These are phyloP conservation scores for Rhabdomys pumilio DNA, from an alignment of 2,797 vertebrate species.

Conservation along the genomic window DNA sequence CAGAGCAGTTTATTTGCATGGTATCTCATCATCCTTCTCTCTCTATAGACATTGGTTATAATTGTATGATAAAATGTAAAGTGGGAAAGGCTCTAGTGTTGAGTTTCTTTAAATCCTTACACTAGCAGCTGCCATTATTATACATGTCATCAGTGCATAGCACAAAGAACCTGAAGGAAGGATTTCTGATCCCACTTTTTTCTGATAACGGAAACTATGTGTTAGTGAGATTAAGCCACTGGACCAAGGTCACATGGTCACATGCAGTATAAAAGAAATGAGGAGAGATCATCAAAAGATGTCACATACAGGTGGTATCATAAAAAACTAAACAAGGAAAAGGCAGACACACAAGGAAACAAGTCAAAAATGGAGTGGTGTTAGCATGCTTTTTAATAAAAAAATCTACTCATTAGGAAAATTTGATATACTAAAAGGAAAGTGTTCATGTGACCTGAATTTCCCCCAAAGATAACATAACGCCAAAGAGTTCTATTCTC, in stretches of 20 bases:
- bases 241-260: background rate
- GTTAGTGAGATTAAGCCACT: background rate
- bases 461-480: background rate
- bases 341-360: background rate
- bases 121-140: rapidly evolving
- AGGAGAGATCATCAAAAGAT: background rate
- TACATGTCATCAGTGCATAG: background rate
- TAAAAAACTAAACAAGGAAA: background rate
- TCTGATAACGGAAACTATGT: background rate
- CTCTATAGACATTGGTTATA: background rate
- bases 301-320: background rate
- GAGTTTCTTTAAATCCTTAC: background rate
- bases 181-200: background rate
- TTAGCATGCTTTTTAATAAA: background rate
- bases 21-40: background rate
- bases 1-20: background rate
- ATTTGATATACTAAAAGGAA: background rate
- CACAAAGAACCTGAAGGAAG: background rate
- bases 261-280: background rate
- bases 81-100: background rate
- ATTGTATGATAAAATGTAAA: background rate
- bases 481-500: background rate
- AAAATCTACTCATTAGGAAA: slow-evolving; percentile 23
- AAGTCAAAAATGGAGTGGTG: background rate
- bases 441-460: background rate